These are phyloP conservation scores for Andrena flavipes DNA, from an alignment of 2,888 invertebrate species.

Conservation along the genomic window DNA sequence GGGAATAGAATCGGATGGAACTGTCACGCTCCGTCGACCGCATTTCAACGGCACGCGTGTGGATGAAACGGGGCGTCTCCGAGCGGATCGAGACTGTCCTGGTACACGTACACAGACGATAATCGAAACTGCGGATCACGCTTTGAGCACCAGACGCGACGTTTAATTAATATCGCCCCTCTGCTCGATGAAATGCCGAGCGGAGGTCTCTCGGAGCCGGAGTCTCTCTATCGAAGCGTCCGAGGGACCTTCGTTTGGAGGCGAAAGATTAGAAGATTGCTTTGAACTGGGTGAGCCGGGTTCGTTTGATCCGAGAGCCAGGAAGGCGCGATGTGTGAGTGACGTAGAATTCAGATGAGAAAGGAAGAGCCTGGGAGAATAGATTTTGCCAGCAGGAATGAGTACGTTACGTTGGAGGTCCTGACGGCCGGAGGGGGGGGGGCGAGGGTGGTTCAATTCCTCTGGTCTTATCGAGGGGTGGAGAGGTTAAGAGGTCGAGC, in stretches of 20 bases:
- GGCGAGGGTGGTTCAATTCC: not conserved
- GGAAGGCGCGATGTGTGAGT: too few relatives aligned
- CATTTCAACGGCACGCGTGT: conserved; percentile 25
- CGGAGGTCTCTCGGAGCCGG: too few relatives aligned
- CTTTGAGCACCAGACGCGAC: conserved; percentile 6
- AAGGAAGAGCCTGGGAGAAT: too few relatives aligned
- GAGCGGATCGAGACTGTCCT: conserved; percentile 14
- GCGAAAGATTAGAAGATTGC: too few relatives aligned
- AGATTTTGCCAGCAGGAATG: not conserved
- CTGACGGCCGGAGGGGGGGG: not conserved
- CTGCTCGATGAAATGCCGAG: not conserved
- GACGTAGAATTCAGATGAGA: too few relatives aligned
- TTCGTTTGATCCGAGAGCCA: too few relatives aligned
- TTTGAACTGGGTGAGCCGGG: too few relatives aligned
- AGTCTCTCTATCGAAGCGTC: too few relatives aligned
- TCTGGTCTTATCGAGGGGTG: conserved; percentile 1
- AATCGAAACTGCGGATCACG: not conserved
- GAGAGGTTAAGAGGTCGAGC: conserved; percentile 11
- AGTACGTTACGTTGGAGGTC: not conserved
- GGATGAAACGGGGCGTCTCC: conserved; percentile 7
- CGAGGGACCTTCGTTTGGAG: too few relatives aligned
- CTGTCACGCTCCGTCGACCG: not conserved
- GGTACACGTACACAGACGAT: not conserved
- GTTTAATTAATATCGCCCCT: conserved; percentile 26
- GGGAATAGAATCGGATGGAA: not conserved